Conservation (phyloP, 2,113 vertebrate genomes). For the Neofelis nebulosa region DNA sequence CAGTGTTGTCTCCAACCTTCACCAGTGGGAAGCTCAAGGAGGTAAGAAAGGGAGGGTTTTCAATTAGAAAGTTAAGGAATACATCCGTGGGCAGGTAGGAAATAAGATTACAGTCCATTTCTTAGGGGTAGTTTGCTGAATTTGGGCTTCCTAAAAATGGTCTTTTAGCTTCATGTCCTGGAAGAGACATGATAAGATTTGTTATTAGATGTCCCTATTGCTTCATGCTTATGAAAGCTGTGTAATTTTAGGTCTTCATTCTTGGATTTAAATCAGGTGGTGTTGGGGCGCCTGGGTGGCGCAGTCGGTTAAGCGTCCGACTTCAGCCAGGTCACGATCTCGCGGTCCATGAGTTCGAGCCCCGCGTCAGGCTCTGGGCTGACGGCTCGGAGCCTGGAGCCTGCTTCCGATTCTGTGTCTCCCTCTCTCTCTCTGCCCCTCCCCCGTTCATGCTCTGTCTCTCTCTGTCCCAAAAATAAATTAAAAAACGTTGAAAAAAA, state of each 20-base stretch:
- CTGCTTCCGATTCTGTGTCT: too few relatives aligned
- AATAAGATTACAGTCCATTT: not conserved
- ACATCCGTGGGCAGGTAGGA: not conserved
- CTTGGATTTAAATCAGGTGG: not conserved
- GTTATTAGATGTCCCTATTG: not conserved
- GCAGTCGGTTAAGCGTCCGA: too few relatives aligned
- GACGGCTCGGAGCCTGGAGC: too few relatives aligned
- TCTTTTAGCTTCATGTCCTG: not conserved
- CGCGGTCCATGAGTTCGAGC: too few relatives aligned
- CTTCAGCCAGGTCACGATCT: too few relatives aligned
- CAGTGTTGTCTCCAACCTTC: constrained; percentile 89
- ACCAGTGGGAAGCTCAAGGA: constrained; percentile 91
- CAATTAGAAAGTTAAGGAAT: not conserved
- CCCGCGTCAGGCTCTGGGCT: too few relatives aligned
- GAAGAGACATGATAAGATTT: not conserved
- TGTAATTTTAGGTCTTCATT: not conserved
- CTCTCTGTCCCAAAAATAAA: too few relatives aligned
- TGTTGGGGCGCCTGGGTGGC: too few relatives aligned
- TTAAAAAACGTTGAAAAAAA: too few relatives aligned
- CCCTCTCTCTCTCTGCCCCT: too few relatives aligned
- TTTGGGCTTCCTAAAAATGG: not conserved
- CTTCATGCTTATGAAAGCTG: not conserved
- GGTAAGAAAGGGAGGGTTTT: constrained; percentile 76
- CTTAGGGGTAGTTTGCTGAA: not conserved
- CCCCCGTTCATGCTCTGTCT: too few relatives aligned